Evolutionary conservation across 2,113 vertebrate species (phyloP).

Genomic region (Coreoperca whiteheadi): DNA sequence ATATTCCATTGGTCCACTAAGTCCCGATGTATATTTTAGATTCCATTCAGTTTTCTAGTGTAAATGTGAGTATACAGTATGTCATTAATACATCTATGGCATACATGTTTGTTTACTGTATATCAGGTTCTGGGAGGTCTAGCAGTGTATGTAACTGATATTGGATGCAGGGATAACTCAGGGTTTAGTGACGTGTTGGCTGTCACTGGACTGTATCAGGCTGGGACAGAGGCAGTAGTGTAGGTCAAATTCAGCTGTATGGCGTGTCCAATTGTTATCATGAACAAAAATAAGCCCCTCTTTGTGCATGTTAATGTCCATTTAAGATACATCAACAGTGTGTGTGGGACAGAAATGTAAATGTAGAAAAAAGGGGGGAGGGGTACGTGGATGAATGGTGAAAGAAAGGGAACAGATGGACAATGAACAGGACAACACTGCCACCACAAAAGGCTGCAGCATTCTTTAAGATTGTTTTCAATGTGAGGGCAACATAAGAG

Average conservation of each 20-base stretch:
- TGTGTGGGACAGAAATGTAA: slow-evolving; percentile 23
- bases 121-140: too few species aligned
- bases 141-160: neutral
- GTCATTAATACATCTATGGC: too few species aligned
- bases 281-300: neutral
- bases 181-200: neutral
- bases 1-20: neutral
- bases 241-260: neutral
- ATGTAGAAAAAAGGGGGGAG: slow-evolving; percentile 9
- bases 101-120: too few species aligned
- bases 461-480: neutral
- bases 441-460: slow-evolving; percentile 1
- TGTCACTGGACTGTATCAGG: too few species aligned
- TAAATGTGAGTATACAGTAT: neutral
- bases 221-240: neutral
- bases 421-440: neutral
- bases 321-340: slow-evolving; percentile 2
- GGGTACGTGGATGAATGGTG: neutral
- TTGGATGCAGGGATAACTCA: neutral
- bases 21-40: neutral
- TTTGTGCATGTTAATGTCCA: slow-evolving; percentile 1
- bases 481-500: neutral
- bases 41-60: neutral
- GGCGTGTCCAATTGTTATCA: neutral
- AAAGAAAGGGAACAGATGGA: slow-evolving; percentile 47